These are phyloP conservation scores for Siphamia tubifer DNA, from an alignment of 2,113 vertebrate species.

Conservation along the genomic window DNA sequence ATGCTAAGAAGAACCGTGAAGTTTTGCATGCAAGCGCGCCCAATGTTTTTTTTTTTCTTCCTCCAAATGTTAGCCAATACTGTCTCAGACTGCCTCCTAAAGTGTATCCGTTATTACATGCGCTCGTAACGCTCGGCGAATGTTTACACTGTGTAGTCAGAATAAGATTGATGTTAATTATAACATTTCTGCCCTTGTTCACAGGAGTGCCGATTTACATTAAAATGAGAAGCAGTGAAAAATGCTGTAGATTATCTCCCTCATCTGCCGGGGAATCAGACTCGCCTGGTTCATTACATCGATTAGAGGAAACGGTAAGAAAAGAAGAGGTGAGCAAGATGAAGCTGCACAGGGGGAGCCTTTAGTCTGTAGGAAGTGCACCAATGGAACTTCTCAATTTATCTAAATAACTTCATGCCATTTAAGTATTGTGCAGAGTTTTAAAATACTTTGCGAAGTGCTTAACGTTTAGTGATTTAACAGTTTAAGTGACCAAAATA, in stretches of 20 bases:
- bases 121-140: constrained; percentile 15
- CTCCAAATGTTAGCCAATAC: constrained; percentile 37
- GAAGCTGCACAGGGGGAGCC: constrained; percentile 21
- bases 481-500: no score
- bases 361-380: not conserved
- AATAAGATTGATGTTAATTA: constrained; percentile 22
- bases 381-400: not conserved
- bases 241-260: constrained; percentile 46
- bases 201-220: constrained; percentile 56
- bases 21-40: constrained; percentile 50
- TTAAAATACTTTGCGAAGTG: not conserved
- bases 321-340: constrained; percentile 64
- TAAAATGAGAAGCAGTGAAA: constrained; percentile 60
- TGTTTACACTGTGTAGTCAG: constrained; percentile 60
- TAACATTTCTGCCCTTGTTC: constrained; percentile 23
- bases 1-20: constrained; percentile 35
- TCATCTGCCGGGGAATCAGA: constrained; percentile 43
- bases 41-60: constrained; percentile 19
- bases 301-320: constrained; percentile 70
- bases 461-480: no score
- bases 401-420: not conserved
- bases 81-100: constrained; percentile 30
- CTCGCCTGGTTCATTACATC: constrained; percentile 40
- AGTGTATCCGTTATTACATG: constrained; percentile 53
- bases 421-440: not conserved